Percentiles rank a stretch among this genome's conserved stretches.
Conservation (phyloP, 2,888 invertebrate species). For the Esperia sulphurella region DNA sequence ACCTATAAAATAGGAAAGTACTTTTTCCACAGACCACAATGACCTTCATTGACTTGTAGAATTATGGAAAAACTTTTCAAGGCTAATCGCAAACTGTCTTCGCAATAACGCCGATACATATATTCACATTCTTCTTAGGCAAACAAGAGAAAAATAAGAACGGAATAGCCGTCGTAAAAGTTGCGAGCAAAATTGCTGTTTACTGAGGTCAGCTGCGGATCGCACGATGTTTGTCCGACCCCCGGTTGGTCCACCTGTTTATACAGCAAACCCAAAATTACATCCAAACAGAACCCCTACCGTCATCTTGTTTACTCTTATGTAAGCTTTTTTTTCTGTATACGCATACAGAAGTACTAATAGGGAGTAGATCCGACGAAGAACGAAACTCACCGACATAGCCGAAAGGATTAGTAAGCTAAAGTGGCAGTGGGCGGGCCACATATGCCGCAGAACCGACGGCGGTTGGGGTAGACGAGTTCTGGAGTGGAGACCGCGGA, state of each 20-base stretch:
- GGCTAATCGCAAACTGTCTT: neutral
- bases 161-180: slow-evolving; percentile 1
- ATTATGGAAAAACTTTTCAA: neutral
- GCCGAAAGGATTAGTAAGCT: no score
- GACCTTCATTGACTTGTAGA: no score
- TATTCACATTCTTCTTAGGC: slow-evolving; percentile 1
- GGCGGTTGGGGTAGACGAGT: no score
- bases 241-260: slow-evolving; percentile 17
- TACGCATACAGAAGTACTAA: no score
- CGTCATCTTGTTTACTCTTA: neutral
- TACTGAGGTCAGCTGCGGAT: neutral
- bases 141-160: slow-evolving; percentile 5
- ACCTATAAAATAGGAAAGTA: no score
- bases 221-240: neutral
- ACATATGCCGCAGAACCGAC: no score
- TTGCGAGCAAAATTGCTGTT: slow-evolving; percentile 1
- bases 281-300: slow-evolving; percentile 8
- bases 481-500: no score
- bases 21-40: no score
- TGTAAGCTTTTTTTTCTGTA: neutral
- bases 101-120: neutral
- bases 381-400: no score
- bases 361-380: no score
- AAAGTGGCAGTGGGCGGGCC: no score
- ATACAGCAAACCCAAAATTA: slow-evolving; percentile 18